These are phyloP conservation scores for Electrophaes corylata DNA, from an alignment of 2,888 invertebrate genomes.

Conservation along the genomic window DNA sequence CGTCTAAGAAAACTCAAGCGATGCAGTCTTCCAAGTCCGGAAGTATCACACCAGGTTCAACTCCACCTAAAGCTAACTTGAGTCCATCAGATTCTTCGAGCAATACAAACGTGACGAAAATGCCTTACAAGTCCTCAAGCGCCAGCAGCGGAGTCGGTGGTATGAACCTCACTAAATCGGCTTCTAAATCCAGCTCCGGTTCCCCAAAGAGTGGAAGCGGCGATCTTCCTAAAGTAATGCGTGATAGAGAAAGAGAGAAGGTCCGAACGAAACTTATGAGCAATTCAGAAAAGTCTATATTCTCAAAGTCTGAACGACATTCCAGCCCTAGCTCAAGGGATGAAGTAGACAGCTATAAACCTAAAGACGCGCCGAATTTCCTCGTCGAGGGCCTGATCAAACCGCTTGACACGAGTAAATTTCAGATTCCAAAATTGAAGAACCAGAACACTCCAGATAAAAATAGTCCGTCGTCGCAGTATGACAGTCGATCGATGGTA, in stretches of 20 bases:
- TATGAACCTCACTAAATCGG: conserved; percentile 76
- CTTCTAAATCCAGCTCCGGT: conserved; percentile 81
- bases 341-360: conserved; percentile 87
- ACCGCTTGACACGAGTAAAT: conserved; percentile 90
- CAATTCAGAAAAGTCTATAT: conserved; percentile 86
- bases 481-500: conserved; percentile 73
- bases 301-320: conserved; percentile 86
- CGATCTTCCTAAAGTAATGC: conserved; percentile 83
- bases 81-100: conserved; percentile 70
- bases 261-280: conserved; percentile 85
- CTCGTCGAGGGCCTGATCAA: conserved; percentile 91
- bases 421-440: conserved; percentile 93
- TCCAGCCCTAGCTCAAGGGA: conserved; percentile 87
- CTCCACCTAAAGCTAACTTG: conserved; percentile 74
- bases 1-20: conserved; percentile 91
- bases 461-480: conserved; percentile 69
- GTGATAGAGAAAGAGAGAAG: conserved; percentile 85
- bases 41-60: conserved; percentile 63
- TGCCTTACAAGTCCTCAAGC: conserved; percentile 78
- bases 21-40: conserved; percentile 81
- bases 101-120: conserved; percentile 66
- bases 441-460: conserved; percentile 79
- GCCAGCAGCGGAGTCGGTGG: conserved; percentile 64
- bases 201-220: conserved; percentile 86
- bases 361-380: conserved; percentile 85